Evolutionary conservation across 2,797 vertebrate genomes (phyloP).

Genomic region (Etheostoma perlongum): DNA sequence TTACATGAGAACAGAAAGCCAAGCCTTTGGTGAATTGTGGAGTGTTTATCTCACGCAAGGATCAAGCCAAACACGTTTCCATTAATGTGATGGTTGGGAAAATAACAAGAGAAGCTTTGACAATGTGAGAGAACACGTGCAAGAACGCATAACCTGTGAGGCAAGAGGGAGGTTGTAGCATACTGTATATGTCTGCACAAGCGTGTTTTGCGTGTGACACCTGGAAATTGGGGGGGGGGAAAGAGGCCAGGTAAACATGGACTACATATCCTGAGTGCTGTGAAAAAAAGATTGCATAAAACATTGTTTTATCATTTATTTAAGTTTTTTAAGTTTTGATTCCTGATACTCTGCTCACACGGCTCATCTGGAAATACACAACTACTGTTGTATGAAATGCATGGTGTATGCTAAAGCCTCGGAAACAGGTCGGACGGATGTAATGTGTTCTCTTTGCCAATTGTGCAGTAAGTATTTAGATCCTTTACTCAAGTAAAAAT

Average conservation of each 20-base stretch:
- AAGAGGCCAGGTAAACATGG: constrained; percentile 38
- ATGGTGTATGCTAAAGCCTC: too few relatives aligned
- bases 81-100: constrained; percentile 7
- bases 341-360: too few relatives aligned
- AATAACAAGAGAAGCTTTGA: constrained; percentile 29
- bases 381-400: too few relatives aligned
- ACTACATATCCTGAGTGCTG: constrained; percentile 8
- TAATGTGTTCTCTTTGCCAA: too few relatives aligned
- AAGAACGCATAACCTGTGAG: constrained; percentile 40
- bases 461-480: too few relatives aligned
- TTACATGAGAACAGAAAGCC: constrained; percentile 20
- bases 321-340: too few relatives aligned
- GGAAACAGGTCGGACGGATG: too few relatives aligned
- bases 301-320: too few relatives aligned
- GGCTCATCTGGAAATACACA: too few relatives aligned
- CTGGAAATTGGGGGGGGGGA: neutral
- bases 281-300: neutral
- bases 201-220: neutral
- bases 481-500: too few relatives aligned
- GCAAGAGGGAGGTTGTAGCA: neutral
- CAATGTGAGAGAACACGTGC: constrained; percentile 32
- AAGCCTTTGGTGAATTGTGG: neutral
- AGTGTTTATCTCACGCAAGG: neutral
- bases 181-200: neutral
- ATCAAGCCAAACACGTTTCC: constrained; percentile 11